These are phyloP conservation scores for Liodrosophila aerea DNA, from an alignment of 2,888 invertebrate species.

Conservation along the genomic window DNA sequence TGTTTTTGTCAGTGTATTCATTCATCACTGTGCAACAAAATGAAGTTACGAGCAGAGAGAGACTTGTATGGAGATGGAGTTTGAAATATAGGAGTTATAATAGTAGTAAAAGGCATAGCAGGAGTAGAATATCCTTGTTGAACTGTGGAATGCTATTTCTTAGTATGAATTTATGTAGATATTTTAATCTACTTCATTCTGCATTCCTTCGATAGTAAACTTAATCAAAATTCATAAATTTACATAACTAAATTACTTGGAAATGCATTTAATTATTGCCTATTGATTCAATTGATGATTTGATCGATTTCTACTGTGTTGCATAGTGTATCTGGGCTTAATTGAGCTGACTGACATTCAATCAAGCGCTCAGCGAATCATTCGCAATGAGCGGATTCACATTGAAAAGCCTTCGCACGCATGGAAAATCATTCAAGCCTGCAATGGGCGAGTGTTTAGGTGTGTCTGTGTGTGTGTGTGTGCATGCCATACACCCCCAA, in stretches of 20 bases:
- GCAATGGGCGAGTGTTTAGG: constrained; percentile 33
- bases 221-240: too few relatives aligned
- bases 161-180: too few relatives aligned
- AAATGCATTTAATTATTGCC: too few relatives aligned
- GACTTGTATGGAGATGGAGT: too few relatives aligned
- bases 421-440: constrained; percentile 71
- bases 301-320: constrained; percentile 10
- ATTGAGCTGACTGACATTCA: constrained; percentile 47
- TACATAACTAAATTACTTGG: too few relatives aligned
- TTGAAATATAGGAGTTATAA: too few relatives aligned
- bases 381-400: constrained; percentile 39
- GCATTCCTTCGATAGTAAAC: too few relatives aligned
- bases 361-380: constrained; percentile 57
- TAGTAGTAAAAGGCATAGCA: too few relatives aligned
- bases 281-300: too few relatives aligned
- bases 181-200: too few relatives aligned
- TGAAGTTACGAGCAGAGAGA: neutral
- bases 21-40: constrained; percentile 42
- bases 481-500: neutral
- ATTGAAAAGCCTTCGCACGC: constrained; percentile 66
- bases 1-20: constrained; percentile 28
- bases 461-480: neutral
- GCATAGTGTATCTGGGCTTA: constrained; percentile 29
- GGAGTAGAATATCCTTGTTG: too few relatives aligned
- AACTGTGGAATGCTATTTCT: too few relatives aligned